Conservation (phyloP, 2,113 vertebrate species). For the Aptenodytes patagonicus region DNA sequence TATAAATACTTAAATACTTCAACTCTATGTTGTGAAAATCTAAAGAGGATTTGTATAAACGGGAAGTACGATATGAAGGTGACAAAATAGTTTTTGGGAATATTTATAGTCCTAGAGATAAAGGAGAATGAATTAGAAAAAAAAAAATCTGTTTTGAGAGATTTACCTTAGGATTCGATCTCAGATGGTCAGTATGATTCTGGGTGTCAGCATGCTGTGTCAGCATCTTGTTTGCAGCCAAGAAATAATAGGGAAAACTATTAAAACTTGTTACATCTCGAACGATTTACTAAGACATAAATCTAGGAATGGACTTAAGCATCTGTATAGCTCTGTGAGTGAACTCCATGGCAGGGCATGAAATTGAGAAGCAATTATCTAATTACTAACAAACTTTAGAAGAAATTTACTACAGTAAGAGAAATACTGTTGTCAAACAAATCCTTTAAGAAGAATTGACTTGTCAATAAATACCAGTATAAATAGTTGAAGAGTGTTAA, state of each 20-base stretch:
- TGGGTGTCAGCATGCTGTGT: slow-evolving; percentile 68
- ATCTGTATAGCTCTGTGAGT: not conserved
- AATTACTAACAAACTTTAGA: not conserved
- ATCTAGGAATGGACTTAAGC: not conserved
- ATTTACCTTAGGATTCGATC: slow-evolving; percentile 63
- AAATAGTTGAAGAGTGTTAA: not conserved
- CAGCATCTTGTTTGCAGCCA: slow-evolving; percentile 62
- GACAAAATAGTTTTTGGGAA: not conserved
- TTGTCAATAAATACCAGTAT: not conserved
- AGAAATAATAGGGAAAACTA: not conserved
- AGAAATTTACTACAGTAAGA: not conserved
- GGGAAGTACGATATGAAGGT: not conserved
- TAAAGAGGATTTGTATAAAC: not conserved
- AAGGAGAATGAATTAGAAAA: not conserved
- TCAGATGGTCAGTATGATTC: slow-evolving; percentile 70
- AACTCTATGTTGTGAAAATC: not conserved
- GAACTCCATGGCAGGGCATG: not conserved
- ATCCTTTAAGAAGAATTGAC: not conserved
- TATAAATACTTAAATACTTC: not conserved
- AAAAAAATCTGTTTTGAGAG: not conserved
- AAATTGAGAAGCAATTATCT: not conserved
- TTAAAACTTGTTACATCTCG: not conserved
- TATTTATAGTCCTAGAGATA: not conserved
- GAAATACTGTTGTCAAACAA: not conserved
- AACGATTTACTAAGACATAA: not conserved